Evolutionary conservation across 2,797 vertebrate genomes (phyloP), one percentile per base, ranked within the genome.

Genomic region (Anomalospiza imberbis): DNA sequence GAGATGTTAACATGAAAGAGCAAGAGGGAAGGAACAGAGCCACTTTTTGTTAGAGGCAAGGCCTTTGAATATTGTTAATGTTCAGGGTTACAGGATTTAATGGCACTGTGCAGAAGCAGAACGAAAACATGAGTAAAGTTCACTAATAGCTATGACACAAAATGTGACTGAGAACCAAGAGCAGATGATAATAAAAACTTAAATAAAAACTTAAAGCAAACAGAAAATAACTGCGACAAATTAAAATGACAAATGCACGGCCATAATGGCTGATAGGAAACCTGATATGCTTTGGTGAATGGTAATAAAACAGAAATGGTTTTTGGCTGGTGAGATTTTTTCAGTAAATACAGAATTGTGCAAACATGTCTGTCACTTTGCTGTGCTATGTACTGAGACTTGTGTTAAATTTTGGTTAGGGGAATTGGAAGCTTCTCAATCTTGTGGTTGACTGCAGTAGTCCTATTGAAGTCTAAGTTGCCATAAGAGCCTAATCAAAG

Each of bases 181-280:
- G 85, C 91, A 95, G 93, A 96, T 93, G 89, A 80, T 74, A 92
- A 95, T 65, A 96, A 95, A 97, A 84, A 87, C 86, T 75, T 78
- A 81, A 92, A 95, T 65, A 96, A 95, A 97, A 84, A 87, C 86
- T 75, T 78, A 81, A 92, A 92, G 88, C 85, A 96, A 97, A 96
- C 15, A 88, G 95, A 97, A 94, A 97, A 97, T 93, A 98, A 96
- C 90, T 74, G 90, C 96, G 91, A 86, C 92, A 98, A 98, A 97
- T 97, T 95, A 96, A 97, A 89, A 98, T 95, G 96, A 97, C 95
- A 96, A 98, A 98, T 95, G 92, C 76, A 97, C 90, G 98, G 97
- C 94, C 94, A 95, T 96, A 93, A 96, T 96, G 96, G 96, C 98
- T 98, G 98, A 98, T 94, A 97, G 97, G 98, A 98, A 98, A 96